Evolutionary conservation across 2,797 vertebrate genomes (phyloP).

Genomic region (Oryzias sinensis): DNA sequence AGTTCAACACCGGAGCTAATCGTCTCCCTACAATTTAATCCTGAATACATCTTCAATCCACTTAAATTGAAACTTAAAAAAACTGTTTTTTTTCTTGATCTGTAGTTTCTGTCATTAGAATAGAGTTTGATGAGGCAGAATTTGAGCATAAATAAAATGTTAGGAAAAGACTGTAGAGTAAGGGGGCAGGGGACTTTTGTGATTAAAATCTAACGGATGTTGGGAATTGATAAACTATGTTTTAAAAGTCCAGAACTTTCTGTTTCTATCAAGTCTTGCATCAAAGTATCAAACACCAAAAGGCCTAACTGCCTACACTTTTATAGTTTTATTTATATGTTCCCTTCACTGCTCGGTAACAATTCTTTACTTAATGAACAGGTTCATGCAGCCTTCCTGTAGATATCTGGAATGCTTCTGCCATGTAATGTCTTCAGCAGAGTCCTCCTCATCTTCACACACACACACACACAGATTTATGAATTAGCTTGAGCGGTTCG

Average conservation of each 20-base stretch:
- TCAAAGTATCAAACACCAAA: conserved; percentile 34
- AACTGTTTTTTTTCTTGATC: too few relatives aligned
- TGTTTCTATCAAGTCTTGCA: conserved; percentile 25
- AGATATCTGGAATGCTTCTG: conserved; percentile 27
- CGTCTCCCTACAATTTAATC: too few relatives aligned
- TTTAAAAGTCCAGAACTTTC: conserved; percentile 4
- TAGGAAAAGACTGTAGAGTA: background rate
- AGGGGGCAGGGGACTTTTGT: background rate
- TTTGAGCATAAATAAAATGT: background rate
- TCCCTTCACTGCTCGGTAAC: conserved; percentile 27
- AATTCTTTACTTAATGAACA: conserved; percentile 45
- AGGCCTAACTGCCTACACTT: conserved; percentile 24
- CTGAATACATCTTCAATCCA: too few relatives aligned
- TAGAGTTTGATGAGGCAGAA: too few relatives aligned
- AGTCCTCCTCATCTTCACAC: conserved; percentile 24
- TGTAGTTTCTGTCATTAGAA: too few relatives aligned
- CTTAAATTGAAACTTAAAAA: too few relatives aligned
- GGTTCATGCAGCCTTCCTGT: conserved; percentile 24
- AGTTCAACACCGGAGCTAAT: too few relatives aligned
- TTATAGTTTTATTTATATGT: conserved; percentile 12
- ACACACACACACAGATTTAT: conserved; percentile 49
- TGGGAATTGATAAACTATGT: conserved; percentile 9
- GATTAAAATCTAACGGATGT: conserved; percentile 10
- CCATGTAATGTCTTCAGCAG: conserved; percentile 28
- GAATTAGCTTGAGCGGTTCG: conserved; percentile 63